Evolutionary conservation across 2,888 invertebrate species (phyloP), one percentile per base, ranked within the genome.

Genomic region (Amphimallon solstitiale): DNA sequence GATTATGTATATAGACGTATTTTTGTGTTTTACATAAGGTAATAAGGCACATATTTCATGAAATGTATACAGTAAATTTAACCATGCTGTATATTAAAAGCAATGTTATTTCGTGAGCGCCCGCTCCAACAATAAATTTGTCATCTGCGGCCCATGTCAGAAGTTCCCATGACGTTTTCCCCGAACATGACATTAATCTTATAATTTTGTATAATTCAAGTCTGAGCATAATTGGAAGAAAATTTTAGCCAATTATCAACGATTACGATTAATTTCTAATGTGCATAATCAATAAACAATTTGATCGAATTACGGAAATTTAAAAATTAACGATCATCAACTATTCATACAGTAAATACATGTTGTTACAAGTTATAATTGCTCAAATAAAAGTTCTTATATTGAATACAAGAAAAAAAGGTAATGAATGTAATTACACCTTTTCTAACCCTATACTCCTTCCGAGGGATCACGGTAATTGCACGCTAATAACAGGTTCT

Each of bases 281-380:
- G 54, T 17, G 5, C 37, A 2, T 21, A 9, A 38, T 54, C 54
- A 38, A 54, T 54, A 38, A 54, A 6, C 54, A 38, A 54, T 54
- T 38, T 19, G 17, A 12, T n/a, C 10, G 38, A 54, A 54, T 54
- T 54, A 54, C 12, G 19, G 3, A 17, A 38, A 19, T 38, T 54
- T 54, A 54, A n/a, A 38, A 38, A 54, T 38, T 54, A 37, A 54
- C 38, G 38, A 5, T 6, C 9, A 12, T 54, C 2, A 54, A 54
- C n/a, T 6, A 38, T 54, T 38, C n/a, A 54, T 17, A 37, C 19
- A 12, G 12, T 54, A 54, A 54, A 37, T 54, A 54, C 37, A 54
- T 54, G 54, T 54, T 54, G 54, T 54, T 54, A 38, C 38, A 54
- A 54, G 38, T 54, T 54, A 37, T 54, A 54, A 54, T 54, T 54